phyloP scores from a whole-genome alignment of 2,888 invertebrate genomes.

The Vannuccia rotundouncinata region DNA sequence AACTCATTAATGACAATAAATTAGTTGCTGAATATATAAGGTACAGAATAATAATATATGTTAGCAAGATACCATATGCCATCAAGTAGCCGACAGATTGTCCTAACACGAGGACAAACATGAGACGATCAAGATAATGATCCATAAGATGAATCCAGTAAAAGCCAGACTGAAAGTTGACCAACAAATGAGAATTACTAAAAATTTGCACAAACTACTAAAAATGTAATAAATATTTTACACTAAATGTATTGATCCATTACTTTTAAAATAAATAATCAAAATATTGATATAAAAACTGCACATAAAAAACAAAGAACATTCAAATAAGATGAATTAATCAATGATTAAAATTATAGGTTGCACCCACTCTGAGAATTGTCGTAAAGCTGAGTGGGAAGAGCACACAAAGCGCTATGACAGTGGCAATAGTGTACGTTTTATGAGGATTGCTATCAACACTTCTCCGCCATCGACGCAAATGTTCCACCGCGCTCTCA shows the following conservation, averaged over 20 bases:
- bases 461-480: not conserved
- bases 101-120: slow-evolving; percentile 10
- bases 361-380: not conserved
- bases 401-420: not conserved
- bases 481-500: slow-evolving; percentile 21
- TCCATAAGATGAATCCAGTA: slow-evolving; percentile 32
- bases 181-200: too few species aligned
- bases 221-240: too few species aligned
- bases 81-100: slow-evolving; percentile 1
- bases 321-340: too few species aligned
- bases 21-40: too few species aligned
- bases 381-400: not conserved
- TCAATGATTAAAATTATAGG: too few species aligned
- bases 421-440: not conserved
- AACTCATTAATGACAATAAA: too few species aligned
- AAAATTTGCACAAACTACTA: too few species aligned
- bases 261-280: too few species aligned
- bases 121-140: slow-evolving; percentile 18
- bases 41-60: too few species aligned
- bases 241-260: too few species aligned
- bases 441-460: not conserved
- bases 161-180: slow-evolving; percentile 17
- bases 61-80: slow-evolving; percentile 22
- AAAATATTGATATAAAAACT: too few species aligned
- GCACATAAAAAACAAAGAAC: too few species aligned